Conservation (phyloP, 2,888 invertebrate genomes). For the Drosophila planitibia region DNA sequence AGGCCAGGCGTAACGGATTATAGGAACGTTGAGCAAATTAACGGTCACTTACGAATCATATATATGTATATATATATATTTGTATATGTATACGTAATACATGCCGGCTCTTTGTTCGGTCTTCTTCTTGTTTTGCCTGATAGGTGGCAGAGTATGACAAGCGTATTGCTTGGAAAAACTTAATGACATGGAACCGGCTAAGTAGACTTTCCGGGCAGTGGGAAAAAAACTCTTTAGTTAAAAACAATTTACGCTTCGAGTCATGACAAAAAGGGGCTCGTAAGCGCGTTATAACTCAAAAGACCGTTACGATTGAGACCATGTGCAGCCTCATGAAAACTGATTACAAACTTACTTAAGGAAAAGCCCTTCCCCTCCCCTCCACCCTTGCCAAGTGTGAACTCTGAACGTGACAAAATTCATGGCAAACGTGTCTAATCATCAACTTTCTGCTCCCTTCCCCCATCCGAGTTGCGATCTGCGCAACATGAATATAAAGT, state of each 20-base stretch:
- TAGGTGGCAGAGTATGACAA: constrained; percentile 60
- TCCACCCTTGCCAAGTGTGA: constrained; percentile 33
- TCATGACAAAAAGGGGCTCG: constrained; percentile 22
- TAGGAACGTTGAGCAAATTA: constrained; percentile 65
- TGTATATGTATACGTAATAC: neutral
- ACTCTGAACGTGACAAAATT: constrained; percentile 71
- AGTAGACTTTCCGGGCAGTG: constrained; percentile 28
- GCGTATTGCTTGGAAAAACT: constrained; percentile 55
- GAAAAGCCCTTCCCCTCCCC: neutral
- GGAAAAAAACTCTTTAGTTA: constrained; percentile 22
- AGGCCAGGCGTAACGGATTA: constrained; percentile 74
- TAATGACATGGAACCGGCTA: constrained; percentile 70
- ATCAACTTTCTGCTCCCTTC: constrained; percentile 31
- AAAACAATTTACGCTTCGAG: constrained; percentile 31
- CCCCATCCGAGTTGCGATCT: constrained; percentile 23
- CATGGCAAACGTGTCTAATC: constrained; percentile 66
- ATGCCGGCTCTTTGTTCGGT: constrained; percentile 57
- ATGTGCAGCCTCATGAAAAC: constrained; percentile 61
- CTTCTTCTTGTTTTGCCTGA: constrained; percentile 5
- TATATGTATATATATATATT: neutral
- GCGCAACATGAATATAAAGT: constrained; percentile 64
- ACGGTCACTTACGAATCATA: constrained; percentile 62
- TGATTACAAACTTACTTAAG: constrained; percentile 42
- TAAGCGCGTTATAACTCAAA: constrained; percentile 55
- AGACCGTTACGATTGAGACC: constrained; percentile 46